Evolutionary conservation across 2,113 vertebrate genomes (phyloP).

Genomic region (Apus apus): DNA sequence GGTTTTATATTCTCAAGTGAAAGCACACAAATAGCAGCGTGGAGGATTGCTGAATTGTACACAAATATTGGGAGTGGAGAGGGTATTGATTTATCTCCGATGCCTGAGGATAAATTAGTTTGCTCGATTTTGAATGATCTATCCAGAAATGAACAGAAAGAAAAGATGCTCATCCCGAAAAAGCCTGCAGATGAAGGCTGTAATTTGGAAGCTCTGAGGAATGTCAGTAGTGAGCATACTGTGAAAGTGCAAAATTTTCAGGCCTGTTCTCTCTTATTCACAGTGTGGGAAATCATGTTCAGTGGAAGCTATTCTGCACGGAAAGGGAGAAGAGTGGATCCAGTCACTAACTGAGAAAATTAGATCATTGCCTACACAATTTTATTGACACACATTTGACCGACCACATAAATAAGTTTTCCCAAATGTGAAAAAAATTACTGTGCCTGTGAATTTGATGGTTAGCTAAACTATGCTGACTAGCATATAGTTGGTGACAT

Average conservation of each 20-base stretch:
- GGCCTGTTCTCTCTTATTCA: background rate
- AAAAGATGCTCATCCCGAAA: background rate
- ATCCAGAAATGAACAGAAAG: background rate
- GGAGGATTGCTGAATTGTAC: background rate
- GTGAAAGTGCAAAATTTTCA: constrained; percentile 24
- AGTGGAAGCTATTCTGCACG: background rate
- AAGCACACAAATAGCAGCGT: background rate
- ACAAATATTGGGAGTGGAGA: constrained; percentile 1
- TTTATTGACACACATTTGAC: constrained; percentile 30
- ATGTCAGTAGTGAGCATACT: background rate
- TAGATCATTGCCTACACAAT: constrained; percentile 19
- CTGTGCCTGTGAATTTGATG: background rate
- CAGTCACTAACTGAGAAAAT: constrained; percentile 24
- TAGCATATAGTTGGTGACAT: background rate
- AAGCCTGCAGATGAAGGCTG: background rate
- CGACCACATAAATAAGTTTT: constrained; percentile 33
- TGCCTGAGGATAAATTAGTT: background rate
- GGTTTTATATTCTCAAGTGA: background rate
- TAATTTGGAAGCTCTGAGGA: background rate
- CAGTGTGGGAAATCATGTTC: background rate
- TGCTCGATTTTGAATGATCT: background rate
- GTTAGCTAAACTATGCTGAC: background rate
- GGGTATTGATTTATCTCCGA: background rate
- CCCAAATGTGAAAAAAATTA: background rate
- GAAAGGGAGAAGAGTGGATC: constrained; percentile 4